phyloP scores from a whole-genome alignment of 2,888 invertebrate genomes.

The Lamellibrachia satsuma region DNA sequence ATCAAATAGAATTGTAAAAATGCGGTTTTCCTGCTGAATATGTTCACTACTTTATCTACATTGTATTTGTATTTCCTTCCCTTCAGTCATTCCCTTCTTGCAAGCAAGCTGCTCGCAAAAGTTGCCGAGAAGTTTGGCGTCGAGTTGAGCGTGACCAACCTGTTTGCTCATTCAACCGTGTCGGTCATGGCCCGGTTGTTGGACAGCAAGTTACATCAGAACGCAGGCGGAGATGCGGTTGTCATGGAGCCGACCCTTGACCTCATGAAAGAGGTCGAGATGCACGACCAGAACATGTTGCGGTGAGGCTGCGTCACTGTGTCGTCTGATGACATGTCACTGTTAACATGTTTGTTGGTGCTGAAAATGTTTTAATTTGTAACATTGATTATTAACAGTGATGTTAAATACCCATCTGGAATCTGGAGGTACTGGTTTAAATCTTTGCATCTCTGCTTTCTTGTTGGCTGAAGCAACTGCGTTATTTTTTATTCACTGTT shows the following conservation, averaged over 20 bases:
- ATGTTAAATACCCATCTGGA: too few species aligned
- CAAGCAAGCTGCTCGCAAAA: slow-evolving; percentile 60
- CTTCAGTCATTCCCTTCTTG: slow-evolving; percentile 65
- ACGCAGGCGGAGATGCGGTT: slow-evolving; percentile 25
- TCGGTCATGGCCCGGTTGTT: slow-evolving; percentile 58
- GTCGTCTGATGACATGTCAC: neutral
- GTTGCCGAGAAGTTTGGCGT: slow-evolving; percentile 54
- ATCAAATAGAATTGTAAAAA: too few species aligned
- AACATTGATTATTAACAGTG: too few species aligned
- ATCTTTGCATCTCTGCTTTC: too few species aligned
- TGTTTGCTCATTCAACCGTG: slow-evolving; percentile 64
- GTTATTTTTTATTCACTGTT: too few species aligned
- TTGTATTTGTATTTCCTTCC: neutral
- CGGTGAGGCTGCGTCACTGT: neutral
- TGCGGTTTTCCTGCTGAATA: neutral
- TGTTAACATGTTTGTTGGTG: neutral
- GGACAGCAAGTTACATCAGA: slow-evolving; percentile 42
- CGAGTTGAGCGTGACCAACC: slow-evolving; percentile 60
- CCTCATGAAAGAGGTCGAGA: slow-evolving; percentile 60
- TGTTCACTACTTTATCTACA: neutral
- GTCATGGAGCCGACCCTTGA: slow-evolving; percentile 48
- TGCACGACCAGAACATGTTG: slow-evolving; percentile 53
- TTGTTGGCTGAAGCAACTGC: too few species aligned
- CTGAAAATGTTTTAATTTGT: neutral
- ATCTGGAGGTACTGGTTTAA: too few species aligned